Evolutionary conservation across 2,113 vertebrate genomes (phyloP).

Genomic region (Rhinogobius similis): DNA sequence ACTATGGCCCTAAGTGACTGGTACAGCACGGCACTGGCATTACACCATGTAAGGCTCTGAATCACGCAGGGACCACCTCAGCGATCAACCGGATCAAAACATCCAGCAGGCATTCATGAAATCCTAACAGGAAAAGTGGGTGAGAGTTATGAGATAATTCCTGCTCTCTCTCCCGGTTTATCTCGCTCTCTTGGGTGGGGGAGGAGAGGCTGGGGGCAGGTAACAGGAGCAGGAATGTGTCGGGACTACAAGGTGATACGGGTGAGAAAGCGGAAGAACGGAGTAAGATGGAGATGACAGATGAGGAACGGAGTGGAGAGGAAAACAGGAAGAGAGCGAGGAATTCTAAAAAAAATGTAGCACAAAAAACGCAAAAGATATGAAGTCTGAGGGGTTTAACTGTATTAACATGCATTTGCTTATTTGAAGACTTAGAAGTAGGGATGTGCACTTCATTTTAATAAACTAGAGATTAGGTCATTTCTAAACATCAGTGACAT

Average conservation of each 20-base stretch:
- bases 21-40: conserved; percentile 51
- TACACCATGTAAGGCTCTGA: conserved; percentile 71
- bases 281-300: background rate
- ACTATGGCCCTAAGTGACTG: conserved; percentile 27
- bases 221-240: background rate
- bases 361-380: too few species aligned
- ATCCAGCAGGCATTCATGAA: conserved; percentile 23
- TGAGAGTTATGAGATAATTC: conserved; percentile 9
- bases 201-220: background rate
- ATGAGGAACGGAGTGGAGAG: background rate
- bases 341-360: background rate
- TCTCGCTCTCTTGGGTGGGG: background rate
- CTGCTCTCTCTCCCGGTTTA: background rate
- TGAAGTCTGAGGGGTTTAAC: too few species aligned
- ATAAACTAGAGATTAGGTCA: too few species aligned
- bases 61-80: conserved; percentile 56
- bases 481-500: too few species aligned
- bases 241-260: background rate
- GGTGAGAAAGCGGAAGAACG: conserved; percentile 1
- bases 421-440: too few species aligned
- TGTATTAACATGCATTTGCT: too few species aligned
- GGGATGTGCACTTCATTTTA: too few species aligned
- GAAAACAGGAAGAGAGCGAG: background rate
- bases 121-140: conserved; percentile 9
- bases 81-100: conserved; percentile 47